Conservation (phyloP, 2,888 invertebrate species). For the Nebria salina region DNA sequence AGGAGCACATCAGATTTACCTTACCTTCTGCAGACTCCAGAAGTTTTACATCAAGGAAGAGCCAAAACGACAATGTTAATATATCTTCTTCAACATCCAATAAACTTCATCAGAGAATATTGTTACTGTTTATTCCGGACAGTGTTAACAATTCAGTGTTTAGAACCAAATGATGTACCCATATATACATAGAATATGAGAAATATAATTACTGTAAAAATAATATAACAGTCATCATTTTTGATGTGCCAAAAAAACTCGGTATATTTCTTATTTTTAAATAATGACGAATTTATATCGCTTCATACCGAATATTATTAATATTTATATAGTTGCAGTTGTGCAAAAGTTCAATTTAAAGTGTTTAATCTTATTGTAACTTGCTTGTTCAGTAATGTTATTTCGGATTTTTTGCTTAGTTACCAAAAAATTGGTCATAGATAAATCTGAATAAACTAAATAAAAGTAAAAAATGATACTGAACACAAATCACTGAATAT, state of each 20-base stretch:
- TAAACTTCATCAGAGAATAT: neutral
- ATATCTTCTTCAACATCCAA: neutral
- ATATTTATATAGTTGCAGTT: no score
- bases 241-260: no score
- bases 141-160: no score
- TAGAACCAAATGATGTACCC: no score
- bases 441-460: neutral
- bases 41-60: neutral
- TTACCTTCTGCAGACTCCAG: neutral
- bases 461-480: neutral
- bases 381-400: neutral
- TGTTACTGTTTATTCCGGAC: neutral
- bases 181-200: no score
- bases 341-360: no score
- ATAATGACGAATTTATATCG: no score
- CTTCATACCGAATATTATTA: no score
- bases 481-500: neutral
- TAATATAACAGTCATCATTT: no score
- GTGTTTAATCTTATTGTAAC: no score
- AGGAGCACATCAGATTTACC: conserved; percentile 15
- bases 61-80: neutral
- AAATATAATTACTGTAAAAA: no score
- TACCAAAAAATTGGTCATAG: neutral
- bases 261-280: no score
- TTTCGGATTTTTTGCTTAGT: neutral